phyloP scores from a whole-genome alignment of 2,113 vertebrate species.

The Xiphias gladius region DNA sequence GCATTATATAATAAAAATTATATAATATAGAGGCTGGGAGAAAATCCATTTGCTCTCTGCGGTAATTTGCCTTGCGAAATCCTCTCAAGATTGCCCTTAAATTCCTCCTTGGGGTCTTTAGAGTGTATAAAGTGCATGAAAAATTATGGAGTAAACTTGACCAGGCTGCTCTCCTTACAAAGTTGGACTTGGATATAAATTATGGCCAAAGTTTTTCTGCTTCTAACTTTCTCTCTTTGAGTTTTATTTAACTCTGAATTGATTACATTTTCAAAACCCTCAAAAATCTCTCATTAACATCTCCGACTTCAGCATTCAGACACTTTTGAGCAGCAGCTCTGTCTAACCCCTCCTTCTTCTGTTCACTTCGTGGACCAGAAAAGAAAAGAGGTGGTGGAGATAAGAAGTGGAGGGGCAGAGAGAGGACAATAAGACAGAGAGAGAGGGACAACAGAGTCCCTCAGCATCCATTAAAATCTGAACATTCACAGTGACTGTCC shows the following conservation, averaged over 20 bases:
- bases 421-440: constrained; percentile 64
- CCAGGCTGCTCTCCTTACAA: constrained; percentile 42
- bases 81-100: constrained; percentile 70
- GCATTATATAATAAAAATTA: constrained; percentile 50
- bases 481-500: constrained; percentile 45
- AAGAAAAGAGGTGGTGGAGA: constrained; percentile 51
- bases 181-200: constrained; percentile 50
- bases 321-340: constrained; percentile 11
- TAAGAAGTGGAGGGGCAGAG: constrained; percentile 50
- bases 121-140: constrained; percentile 67
- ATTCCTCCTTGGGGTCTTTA: constrained; percentile 52
- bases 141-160: constrained; percentile 57
- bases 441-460: constrained; percentile 53
- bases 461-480: constrained; percentile 60
- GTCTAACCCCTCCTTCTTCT: constrained; percentile 17
- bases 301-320: constrained; percentile 38
- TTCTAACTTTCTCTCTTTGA: constrained; percentile 41
- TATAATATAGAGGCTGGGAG: constrained; percentile 28
- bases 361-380: constrained; percentile 32
- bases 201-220: constrained; percentile 50
- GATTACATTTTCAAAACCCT: constrained; percentile 61
- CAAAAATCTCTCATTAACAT: constrained; percentile 64
- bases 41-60: constrained; percentile 70
- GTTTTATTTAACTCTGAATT: constrained; percentile 48
- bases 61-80: constrained; percentile 62